Base-by-base conservation (phyloP, 2,113 vertebrate genomes). In the Alaudala cheleensis region DNA sequence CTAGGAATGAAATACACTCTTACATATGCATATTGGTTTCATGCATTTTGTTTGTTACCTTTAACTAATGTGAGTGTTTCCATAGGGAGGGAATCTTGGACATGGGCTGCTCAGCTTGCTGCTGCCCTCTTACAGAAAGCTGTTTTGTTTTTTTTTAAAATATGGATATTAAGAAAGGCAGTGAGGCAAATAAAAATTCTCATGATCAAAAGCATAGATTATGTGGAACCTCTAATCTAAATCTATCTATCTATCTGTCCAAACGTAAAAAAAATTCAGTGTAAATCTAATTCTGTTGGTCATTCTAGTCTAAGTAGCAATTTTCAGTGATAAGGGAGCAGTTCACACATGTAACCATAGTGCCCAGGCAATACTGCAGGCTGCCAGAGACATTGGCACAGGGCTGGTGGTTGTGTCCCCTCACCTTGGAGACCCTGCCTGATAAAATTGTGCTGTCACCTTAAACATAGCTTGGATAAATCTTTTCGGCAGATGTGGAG, bases 321-420 rank as follows among this genome's bases (percentile, higher is more conserved):
- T 56, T 94, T 95, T 79, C 8, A 1, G 16, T n/a, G 26, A 20
- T 14, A 47, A 9, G 3, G 20, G 25, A 86, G 15, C 57, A 78
- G 42, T 74, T 54, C 10, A 17, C 16, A 10, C 4, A 17, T 0
- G 0, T 44, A 47, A 81, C 20, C 11, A 26, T 0, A 60, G 33
- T 11, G 37, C 17, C 45, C 11, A 61, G 42, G 19, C 16, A 80
- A 29, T 14, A 14, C 5, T 51, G 45, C 29, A 50, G 44, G 12
- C 60, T 92, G 34, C 26, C 44, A n/a, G 60, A 57, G 24, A 42
- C 5, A 26, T 2, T 37, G 39, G 29, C 9, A 53, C 8, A 56
- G 33, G 44, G 33, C 24, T 47, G 42, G 13, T 37, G 58, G 15
- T 28, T 37, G 15, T 11, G 19, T 42, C 8, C 12, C 22, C 11